Percentiles rank a stretch among this genome's conserved stretches.
phyloP scores from a whole-genome alignment of 2,113 vertebrate genomes.

The Corythornis vintsioides region DNA sequence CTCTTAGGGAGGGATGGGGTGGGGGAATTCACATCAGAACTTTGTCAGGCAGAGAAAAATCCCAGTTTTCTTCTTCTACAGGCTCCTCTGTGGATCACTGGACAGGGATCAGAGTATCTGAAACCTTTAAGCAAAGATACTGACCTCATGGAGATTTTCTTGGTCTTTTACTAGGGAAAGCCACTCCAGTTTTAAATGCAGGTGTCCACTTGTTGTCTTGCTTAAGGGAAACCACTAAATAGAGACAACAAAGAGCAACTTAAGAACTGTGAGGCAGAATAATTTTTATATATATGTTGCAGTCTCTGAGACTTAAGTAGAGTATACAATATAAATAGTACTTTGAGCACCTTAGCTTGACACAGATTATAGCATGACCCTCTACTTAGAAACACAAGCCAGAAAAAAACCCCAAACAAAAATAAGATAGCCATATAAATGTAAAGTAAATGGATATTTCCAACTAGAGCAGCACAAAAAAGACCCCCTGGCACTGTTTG shows the following conservation, averaged over 20 bases:
- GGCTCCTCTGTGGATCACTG: not conserved
- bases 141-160: conserved; percentile 74
- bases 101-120: not conserved
- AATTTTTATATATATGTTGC: not conserved
- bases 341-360: not conserved
- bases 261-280: not conserved
- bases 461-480: not conserved
- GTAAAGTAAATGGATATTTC: not conserved
- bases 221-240: conserved; percentile 89
- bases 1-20: not conserved
- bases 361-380: not conserved
- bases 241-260: conserved; percentile 2
- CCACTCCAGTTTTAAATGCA: conserved; percentile 92
- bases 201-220: conserved; percentile 75
- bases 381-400: not conserved
- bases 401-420: not conserved
- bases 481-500: not conserved
- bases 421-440: not conserved
- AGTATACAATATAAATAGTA: not conserved
- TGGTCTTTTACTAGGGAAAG: conserved; percentile 81
- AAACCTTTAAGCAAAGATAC: not conserved
- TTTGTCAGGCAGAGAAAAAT: not conserved
- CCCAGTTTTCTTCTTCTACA: not conserved
- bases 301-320: not conserved
- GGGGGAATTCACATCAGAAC: not conserved